Evolutionary conservation across 2,113 vertebrate genomes (phyloP), one percentile per base, ranked within the genome.

Genomic region (Ictalurus furcatus): DNA sequence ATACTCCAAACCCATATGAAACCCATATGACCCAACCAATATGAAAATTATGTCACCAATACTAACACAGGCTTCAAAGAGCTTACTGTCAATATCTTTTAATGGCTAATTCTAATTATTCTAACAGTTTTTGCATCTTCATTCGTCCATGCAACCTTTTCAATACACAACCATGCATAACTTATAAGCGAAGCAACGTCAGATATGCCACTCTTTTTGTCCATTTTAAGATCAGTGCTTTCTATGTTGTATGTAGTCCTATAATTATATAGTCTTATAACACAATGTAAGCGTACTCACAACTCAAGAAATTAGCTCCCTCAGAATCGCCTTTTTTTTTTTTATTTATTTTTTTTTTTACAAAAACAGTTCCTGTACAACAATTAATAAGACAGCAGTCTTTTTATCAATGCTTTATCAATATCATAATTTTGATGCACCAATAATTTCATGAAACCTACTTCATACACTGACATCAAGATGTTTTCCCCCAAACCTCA

Each of bases 401-500:
- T 6, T 34, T 34, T 71, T 71, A 30, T 0, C 40, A 44, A 44
- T 44, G 69, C 69, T 73, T 21, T 34, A 73, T 19, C 69, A 34
- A 19, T 37, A 63, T 63, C 23, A 73, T 19, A 17, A 73, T 73
- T 73, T 37, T 73, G 69, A 73, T 19, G 30, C 5, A 73, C 30
- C 16, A 73, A 19, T 73, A 37, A 16, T 23, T 40, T 48, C 40
- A 13, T 28, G 11, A 19, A 79, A 13, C 25, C 56, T 52, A n/a
- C 52, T 65, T 34, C 80, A 81, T 84, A 25, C 85, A 79, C 7
- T 80, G 86, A 84, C 65, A 19, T 28, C 44, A 13, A 58, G 71
- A 79, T 59, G 12, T 79, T 69, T 87, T 90, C 73, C 13, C 13
- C 9, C 86, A 90, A 21, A 90, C 63, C 82, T 85, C 86, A 59